Base-by-base conservation (phyloP, 2,113 vertebrate species). In the Pagrus major region DNA sequence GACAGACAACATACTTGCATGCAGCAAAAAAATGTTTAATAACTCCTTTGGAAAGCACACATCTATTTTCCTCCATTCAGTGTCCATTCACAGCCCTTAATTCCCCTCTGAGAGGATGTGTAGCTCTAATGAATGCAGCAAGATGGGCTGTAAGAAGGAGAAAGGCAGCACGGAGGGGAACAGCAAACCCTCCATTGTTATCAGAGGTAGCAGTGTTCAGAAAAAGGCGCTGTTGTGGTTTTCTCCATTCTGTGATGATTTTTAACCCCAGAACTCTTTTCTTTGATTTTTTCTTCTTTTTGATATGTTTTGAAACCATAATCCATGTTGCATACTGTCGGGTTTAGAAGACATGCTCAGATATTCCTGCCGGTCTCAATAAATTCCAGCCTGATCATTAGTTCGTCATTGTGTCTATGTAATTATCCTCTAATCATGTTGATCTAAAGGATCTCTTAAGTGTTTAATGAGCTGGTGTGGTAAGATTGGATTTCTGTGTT, bases 121-220 rank as follows among this genome's bases (percentile, higher is more conserved):
- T 31, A 39, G 55, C 44, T 60, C 23, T n/a, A 6, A 37, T 72
- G 61, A 83, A 86, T 44, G 47, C 20, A 33, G 11, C 71, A 63
- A 74, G 12, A 42, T 51, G 23, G 25, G 23, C 31, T 16, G 27
- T 11, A 68, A 31, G 14, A 71, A 60, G 27, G 6, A 42, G 52
- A 76, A 56, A 29, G 35, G 37, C 51, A 56, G 49, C 49, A 39
- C 12, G 0, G n/a, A 65, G 35, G 68, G 60, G 15, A 68, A 59
- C 52, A 12, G 6, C 27, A 60, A 66, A 71, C 27, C 33, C 21
- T 35, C 1, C 60, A 23, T 59, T 71, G 15, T 71, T 44, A 65
- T 42, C 25, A 33, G 18, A 16, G 20, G 18, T 49, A 25, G 9
- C 52, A 74, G 10, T 61, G 52, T 56, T 37, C 1, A 15, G 11